Percentiles rank a stretch among this genome's conserved stretches.
phyloP scores from a whole-genome alignment of 2,113 vertebrate genomes.

The Platycercus adscitus region DNA sequence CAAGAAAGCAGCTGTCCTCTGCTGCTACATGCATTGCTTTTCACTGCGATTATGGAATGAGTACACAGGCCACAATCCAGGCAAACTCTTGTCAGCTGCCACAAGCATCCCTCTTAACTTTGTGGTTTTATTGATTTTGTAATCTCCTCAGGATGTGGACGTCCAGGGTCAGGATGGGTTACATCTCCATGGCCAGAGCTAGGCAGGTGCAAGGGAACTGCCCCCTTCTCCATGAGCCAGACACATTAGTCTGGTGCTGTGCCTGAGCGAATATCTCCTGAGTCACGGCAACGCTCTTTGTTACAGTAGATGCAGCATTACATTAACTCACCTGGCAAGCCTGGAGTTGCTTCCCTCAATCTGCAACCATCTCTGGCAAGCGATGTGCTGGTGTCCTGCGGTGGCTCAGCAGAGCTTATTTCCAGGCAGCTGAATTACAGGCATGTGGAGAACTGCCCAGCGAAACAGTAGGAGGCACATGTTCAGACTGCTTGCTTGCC shows the following conservation, averaged over 20 bases:
- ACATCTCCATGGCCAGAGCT: background rate
- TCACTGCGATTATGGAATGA: background rate
- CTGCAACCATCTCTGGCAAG: conserved; percentile 48
- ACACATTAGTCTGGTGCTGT: accelerated
- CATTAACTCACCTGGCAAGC: background rate
- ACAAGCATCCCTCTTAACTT: background rate
- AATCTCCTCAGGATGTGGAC: background rate
- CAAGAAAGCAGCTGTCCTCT: background rate
- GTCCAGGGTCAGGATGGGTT: background rate
- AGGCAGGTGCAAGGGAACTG: background rate
- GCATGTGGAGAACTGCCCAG: conserved; percentile 48
- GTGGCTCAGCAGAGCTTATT: conserved; percentile 4
- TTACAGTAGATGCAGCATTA: background rate
- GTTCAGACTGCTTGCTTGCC: background rate
- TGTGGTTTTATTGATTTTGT: background rate
- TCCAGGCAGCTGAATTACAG: conserved; percentile 41
- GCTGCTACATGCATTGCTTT: background rate
- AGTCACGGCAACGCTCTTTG: background rate
- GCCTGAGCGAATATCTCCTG: background rate
- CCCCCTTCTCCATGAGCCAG: background rate
- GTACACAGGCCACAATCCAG: background rate
- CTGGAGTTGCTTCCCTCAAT: conserved; percentile 9
- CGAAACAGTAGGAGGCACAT: background rate
- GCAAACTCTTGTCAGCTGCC: background rate
- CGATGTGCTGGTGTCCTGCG: background rate